These are phyloP conservation scores for Unio pictorum DNA, from an alignment of 2,888 invertebrate species.

Conservation along the genomic window DNA sequence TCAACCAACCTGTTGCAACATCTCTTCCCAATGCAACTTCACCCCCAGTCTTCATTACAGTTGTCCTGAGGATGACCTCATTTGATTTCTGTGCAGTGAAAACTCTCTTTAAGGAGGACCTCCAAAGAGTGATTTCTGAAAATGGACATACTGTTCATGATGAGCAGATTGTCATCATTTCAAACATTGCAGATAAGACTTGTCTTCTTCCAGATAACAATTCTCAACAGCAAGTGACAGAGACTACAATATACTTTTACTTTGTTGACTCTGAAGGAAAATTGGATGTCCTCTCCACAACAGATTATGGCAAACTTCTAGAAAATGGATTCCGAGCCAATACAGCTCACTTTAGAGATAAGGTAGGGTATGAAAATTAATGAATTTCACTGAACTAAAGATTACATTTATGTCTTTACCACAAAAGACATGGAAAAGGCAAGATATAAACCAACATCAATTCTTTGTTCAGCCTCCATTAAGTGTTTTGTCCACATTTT, in stretches of 20 bases:
- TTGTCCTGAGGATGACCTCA: constrained; percentile 56
- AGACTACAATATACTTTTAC: constrained; percentile 48
- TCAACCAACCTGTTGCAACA: too few species aligned
- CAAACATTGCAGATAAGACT: background rate
- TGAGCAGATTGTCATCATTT: constrained; percentile 7
- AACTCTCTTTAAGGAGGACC: constrained; percentile 22
- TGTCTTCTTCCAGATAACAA: constrained; percentile 3
- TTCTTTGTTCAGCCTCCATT: too few species aligned
- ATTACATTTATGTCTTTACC: too few species aligned
- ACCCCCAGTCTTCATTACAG: constrained; percentile 45
- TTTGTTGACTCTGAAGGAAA: constrained; percentile 46
- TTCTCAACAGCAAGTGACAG: constrained; percentile 1
- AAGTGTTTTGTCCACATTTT: too few species aligned
- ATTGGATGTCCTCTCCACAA: constrained; percentile 47
- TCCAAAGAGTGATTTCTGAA: constrained; percentile 19
- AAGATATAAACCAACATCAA: too few species aligned
- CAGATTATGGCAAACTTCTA: constrained; percentile 41
- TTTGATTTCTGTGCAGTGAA: constrained; percentile 43
- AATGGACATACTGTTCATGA: constrained; percentile 14
- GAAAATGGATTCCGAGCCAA: constrained; percentile 29
- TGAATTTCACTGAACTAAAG: background rate
- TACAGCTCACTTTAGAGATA: constrained; percentile 41
- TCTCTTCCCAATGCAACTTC: constrained; percentile 1
- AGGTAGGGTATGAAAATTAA: constrained; percentile 25
- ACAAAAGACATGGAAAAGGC: too few species aligned